Evolutionary conservation across 2,888 invertebrate genomes (phyloP), one percentile per base, ranked within the genome.

Genomic region (Drosophila nr. perissopoda): DNA sequence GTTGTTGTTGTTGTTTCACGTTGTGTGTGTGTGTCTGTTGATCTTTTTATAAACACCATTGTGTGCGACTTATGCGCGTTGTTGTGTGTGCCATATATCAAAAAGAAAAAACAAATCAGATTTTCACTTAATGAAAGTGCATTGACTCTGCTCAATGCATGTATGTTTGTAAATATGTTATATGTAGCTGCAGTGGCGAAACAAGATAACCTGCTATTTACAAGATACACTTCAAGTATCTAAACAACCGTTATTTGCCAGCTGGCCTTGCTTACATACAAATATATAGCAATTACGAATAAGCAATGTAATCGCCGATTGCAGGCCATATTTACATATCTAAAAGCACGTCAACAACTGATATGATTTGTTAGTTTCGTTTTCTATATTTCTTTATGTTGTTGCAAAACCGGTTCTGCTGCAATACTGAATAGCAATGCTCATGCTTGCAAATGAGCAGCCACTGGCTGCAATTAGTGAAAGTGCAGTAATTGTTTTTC

Each of bases 41-140:
- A 75, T 84, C 89, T 86, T 86, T 88, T 89, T 71, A 74, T 76
- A 83, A 81, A 81, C 57, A 61, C 48, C 59, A 69, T 60, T 78
- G 72, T 60, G 36, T 49, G 52, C 25, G 57, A 27, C n/a, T 49
- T 53, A 21, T 51, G 54, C 40, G 59, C 54, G 13, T 57, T 42
- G 60, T 52, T 69, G 65, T 56, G 68, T 85, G 84, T 63, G 56
- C 79, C 73, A 85, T 72, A 68, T 68, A 85, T 70, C 56, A 67
- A 40, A 57, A 57, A 16, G 7, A 57, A 40, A 13, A 40, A 67
- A 27, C 38, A 63, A 57, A 57, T 61, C 73, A 69, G 72, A 76
- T 76, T 73, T 49, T 65, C 42, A 25, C 33, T 61, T 71, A 48
- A 70, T 62, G 54, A 80, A 80, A 87, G 84, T 82, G 78, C 84